These are phyloP conservation scores for Ophiothrix spiculata DNA, from an alignment of 35 echinoderm and acorn worm genomes.

Conservation along the genomic window DNA sequence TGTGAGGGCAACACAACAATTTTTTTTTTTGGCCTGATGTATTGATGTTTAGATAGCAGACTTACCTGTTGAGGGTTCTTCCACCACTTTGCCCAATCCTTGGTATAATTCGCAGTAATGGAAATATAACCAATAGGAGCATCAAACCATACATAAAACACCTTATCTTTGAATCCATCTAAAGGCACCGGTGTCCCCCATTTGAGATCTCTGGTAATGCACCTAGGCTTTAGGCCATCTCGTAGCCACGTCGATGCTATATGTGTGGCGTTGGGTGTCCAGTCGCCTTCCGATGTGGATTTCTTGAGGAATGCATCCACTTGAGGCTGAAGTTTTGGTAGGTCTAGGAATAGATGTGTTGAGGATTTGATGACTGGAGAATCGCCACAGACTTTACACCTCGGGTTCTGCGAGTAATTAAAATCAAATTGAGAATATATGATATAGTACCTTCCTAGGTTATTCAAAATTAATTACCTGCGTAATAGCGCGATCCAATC, in stretches of 20 bases:
- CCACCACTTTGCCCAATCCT: conserved; percentile 98
- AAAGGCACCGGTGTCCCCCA: conserved; percentile 89
- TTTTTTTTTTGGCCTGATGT: no score
- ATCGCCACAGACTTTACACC: conserved; percentile 80
- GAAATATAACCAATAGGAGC: conserved; percentile 96
- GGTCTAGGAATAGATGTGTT: conserved; percentile 86
- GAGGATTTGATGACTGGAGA: conserved; percentile 80
- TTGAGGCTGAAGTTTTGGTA: conserved; percentile 72
- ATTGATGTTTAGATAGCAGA: no score
- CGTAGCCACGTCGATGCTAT: conserved; percentile 83
- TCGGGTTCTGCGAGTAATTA: conserved; percentile 93
- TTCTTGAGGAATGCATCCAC: conserved; percentile 59
- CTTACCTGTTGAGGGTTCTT: conserved; percentile 94
- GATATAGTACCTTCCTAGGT: no score
- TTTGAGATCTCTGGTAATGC: conserved; percentile 95
- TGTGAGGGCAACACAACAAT: no score
- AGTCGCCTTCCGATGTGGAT: conserved; percentile 61
- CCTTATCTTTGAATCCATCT: conserved; percentile 59
- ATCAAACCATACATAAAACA: conserved; percentile 99
- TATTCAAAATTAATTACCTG: no score
- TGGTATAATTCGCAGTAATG: conserved; percentile 87
- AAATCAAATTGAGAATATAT: no score
- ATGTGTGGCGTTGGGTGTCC: conserved; percentile 86
- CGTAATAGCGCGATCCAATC: no score
- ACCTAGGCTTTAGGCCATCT: conserved; percentile 93